Base-by-base conservation (phyloP, 2,113 vertebrate genomes). In the Myotis yumanensis region DNA sequence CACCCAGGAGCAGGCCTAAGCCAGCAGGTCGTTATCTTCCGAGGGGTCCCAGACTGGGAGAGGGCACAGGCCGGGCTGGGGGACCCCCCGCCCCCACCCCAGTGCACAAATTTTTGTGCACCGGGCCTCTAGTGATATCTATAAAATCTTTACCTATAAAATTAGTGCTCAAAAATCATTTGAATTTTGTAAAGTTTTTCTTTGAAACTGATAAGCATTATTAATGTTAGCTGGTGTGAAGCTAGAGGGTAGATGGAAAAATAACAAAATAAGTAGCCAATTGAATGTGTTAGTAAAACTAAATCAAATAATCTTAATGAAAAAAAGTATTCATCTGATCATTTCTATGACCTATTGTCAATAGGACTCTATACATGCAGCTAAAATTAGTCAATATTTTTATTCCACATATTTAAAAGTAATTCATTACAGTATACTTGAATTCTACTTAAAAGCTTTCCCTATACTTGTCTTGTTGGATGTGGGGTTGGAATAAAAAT, bases 241-340 rank as follows among this genome's bases (percentile, higher is more conserved):
- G 32, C 48, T 90, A 48, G 18, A 71, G 15, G 7, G 17, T 40
- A 14, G 28, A 18, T 40, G 62, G 43, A 4, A 92, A 92, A 95
- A 81, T 46, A 52, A 73, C 1, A 73, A 83, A 76, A 59, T 52
- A 17, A 90, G 32, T 32, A 64, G 40, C 62, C 35, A 81, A 4
- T 2, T 80, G 8, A 86, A 91, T 28, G 4, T 64, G 8, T 69
- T 73, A 23, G 22, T 43, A 84, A 83, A 84, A 54, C 18, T 23
- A 94, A 89, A 94, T 51, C 11, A 43, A 86, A 76, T 86, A 86
- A 66, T 76, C 4, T 40, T 54, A 93, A 72, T 75, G 35, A 94
- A 94, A 76, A 73, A 1, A 23, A 66, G 11, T 22, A 77, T 81
- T 86, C 3, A 51, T 51, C 4, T 48, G 59, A 76, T 85, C 28